These are phyloP conservation scores for Gymnoscelis rufifasciata DNA, from an alignment of 2,888 invertebrate species.

Conservation along the genomic window DNA sequence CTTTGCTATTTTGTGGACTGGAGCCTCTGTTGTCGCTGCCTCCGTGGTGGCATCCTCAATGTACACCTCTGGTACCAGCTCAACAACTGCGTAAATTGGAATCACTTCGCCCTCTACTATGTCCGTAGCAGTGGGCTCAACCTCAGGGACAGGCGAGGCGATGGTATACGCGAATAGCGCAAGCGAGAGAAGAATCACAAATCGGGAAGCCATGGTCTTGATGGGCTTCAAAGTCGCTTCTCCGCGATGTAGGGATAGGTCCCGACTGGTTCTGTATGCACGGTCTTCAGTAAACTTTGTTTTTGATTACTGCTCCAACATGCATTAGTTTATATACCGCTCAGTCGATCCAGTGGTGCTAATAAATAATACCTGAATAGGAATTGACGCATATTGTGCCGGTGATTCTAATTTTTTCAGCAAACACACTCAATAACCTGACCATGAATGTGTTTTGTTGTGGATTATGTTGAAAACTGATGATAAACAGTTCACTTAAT, in stretches of 20 bases:
- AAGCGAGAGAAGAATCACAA: constrained; percentile 52
- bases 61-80: constrained; percentile 49
- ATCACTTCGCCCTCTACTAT: constrained; percentile 32
- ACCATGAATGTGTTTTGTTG: constrained; percentile 64
- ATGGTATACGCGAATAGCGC: constrained; percentile 41
- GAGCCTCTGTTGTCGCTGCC: constrained; percentile 36
- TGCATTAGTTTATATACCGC: constrained; percentile 57
- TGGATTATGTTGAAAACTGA: constrained; percentile 46
- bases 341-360: constrained; percentile 49
- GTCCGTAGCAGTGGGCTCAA: constrained; percentile 34
- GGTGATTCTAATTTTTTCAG: constrained; percentile 45
- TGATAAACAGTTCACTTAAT: constrained; percentile 43
- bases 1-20: constrained; percentile 52
- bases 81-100: constrained; percentile 44
- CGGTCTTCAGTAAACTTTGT: constrained; percentile 33
- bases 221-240: constrained; percentile 49
- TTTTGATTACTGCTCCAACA: constrained; percentile 30
- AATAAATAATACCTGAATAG: constrained; percentile 59
- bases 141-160: constrained; percentile 46
- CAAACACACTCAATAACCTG: constrained; percentile 70
- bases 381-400: constrained; percentile 57
- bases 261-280: constrained; percentile 39
- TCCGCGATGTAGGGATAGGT: constrained; percentile 42
- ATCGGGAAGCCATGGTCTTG: constrained; percentile 54
- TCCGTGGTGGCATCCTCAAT: constrained; percentile 30